Base-by-base conservation (phyloP, 2,797 vertebrate species). In the Rhinogobio ventralis region DNA sequence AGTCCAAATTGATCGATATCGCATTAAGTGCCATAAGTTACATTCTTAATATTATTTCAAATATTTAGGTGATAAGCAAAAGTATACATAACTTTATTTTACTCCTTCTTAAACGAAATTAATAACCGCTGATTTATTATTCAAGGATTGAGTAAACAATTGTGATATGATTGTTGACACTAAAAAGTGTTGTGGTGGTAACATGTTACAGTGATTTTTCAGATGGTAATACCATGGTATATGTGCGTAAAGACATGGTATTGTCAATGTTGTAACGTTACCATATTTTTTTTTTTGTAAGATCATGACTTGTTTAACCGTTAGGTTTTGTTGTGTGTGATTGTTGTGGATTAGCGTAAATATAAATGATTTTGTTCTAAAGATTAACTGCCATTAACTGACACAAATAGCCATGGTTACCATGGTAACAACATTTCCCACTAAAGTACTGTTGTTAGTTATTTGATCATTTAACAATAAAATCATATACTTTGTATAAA, bases 361-460 rank as follows among this genome's bases (percentile, higher is more conserved):
- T 55, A 55, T 74, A 23, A 53, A 36, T 74, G 0, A 33, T 74
- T 74, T 36, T 75, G 49, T 36, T 15, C 11, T 23, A 20, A 14
- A 11, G 73, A 55, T 55, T 55, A 68, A 11, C 66, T 42, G 79
- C 28, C 36, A 30, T 72, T 71, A 23, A 19, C 7, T 30, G 51
- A 55, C 51, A 46, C 14, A 72, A 81, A 72, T 81, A 81, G 28
- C 30, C 73, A 39, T 36, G 30, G 30, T 72, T 72, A 60, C 42
- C 68, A 60, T 72, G 79, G 68, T 46, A 60, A 81, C 68, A 55
- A 10, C 53, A 71, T 36, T 81, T 60, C 6, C 67, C 17, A 55
- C 36, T 9, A 30, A 42, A 71, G 25, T 45, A 60, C 30, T n/a
- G 14, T 45, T 20, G n/a, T 62, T 62, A 15, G n/a, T 62, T 28